Conservation (phyloP, 2,797 vertebrate genomes). For the Carcharodon carcharias region DNA sequence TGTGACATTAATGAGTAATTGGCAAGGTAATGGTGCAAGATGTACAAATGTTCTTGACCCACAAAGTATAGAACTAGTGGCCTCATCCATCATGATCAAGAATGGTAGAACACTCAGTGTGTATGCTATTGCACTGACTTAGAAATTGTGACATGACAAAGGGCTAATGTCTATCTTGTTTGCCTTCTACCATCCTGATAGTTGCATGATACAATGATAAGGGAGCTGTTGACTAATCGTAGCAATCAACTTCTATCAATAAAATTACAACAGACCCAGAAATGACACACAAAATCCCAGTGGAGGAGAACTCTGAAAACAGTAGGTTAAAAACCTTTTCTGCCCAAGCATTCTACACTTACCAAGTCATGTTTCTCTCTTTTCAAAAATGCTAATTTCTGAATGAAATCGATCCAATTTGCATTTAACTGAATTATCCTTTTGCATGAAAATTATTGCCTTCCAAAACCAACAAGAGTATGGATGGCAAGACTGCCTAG, state of each 20-base stretch:
- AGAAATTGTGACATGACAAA: not conserved
- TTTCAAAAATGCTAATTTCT: not conserved
- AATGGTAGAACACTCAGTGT: not conserved
- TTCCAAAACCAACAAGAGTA: too few species aligned
- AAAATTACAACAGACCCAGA: not conserved
- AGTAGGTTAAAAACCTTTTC: not conserved
- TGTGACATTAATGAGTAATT: not conserved
- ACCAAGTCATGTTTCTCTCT: not conserved
- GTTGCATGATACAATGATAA: not conserved
- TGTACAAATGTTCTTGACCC: not conserved
- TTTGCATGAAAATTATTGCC: not conserved
- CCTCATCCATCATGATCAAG: not conserved
- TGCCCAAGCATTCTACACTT: not conserved
- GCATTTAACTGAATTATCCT: not conserved
- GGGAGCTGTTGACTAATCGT: not conserved
- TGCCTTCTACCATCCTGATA: not conserved
- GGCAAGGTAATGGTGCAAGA: not conserved
- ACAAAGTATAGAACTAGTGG: not conserved
- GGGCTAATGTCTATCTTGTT: not conserved
- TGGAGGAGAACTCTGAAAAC: not conserved
- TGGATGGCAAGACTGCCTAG: too few species aligned
- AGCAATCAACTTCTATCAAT: not conserved
- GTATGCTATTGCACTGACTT: not conserved
- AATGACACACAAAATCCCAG: not conserved
- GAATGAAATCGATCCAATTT: not conserved